phyloP scores from a whole-genome alignment of 2,113 vertebrate genomes.

The Heliornis fulica region DNA sequence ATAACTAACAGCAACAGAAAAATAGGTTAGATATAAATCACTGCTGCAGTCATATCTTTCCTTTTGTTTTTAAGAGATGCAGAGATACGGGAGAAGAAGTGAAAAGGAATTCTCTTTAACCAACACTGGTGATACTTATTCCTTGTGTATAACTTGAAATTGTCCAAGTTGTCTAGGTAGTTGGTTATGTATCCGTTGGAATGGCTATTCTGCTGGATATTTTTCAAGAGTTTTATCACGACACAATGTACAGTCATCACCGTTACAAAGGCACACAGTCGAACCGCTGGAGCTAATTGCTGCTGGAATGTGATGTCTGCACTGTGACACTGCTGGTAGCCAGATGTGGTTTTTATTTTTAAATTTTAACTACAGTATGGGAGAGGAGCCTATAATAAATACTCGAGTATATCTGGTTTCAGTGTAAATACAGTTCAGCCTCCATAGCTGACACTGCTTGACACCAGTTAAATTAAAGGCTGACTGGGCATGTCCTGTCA shows the following conservation, averaged over 20 bases:
- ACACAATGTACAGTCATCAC: background rate
- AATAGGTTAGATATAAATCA: background rate
- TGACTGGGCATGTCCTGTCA: slow-evolving; percentile 16
- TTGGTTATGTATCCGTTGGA: slow-evolving; percentile 40
- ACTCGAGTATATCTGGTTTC: background rate
- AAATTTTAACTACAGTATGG: background rate
- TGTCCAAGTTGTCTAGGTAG: slow-evolving; percentile 25
- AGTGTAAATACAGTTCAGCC: background rate
- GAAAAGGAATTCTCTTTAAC: background rate
- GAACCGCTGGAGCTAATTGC: slow-evolving; percentile 24
- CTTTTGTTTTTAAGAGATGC: background rate
- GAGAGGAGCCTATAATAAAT: background rate
- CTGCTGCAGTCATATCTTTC: background rate
- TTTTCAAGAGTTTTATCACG: background rate
- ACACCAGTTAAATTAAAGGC: slow-evolving; percentile 18
- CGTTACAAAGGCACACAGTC: background rate
- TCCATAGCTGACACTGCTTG: slow-evolving; percentile 25
- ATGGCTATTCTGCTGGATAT: background rate
- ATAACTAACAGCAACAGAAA: background rate
- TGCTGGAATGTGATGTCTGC: background rate
- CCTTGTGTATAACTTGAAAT: slow-evolving; percentile 10
- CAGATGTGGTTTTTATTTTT: background rate
- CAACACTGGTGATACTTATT: slow-evolving; percentile 28
- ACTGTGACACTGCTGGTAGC: slow-evolving; percentile 2
- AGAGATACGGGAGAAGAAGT: background rate